A percentile compares a stretch with the other conserved stretches of the same genome.
These are phyloP conservation scores for Pangasianodon hypophthalmus DNA, from an alignment of 2,113 vertebrate genomes.

Conservation along the genomic window DNA sequence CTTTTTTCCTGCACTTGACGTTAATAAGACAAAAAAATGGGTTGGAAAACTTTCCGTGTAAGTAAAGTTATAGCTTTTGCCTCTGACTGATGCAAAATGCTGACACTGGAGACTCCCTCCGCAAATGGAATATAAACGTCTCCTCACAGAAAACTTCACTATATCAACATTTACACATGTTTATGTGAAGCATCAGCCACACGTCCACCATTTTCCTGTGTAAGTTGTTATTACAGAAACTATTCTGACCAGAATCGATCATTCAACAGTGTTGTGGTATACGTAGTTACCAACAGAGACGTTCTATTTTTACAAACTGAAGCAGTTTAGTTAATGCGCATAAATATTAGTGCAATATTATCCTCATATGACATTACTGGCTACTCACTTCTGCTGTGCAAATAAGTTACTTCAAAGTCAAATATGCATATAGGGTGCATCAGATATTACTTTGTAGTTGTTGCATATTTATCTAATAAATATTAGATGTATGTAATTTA, in stretches of 20 bases:
- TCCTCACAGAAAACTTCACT: background rate
- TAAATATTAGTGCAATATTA: too few relatives aligned
- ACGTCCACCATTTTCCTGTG: background rate
- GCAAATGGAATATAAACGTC: background rate
- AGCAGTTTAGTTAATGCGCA: too few relatives aligned
- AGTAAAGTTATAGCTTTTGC: background rate
- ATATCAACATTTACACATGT: background rate
- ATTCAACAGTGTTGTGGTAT: background rate
- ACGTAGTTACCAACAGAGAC: background rate
- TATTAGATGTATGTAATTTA: too few relatives aligned
- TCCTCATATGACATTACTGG: too few relatives aligned
- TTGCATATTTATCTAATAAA: too few relatives aligned
- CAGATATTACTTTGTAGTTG: too few relatives aligned
- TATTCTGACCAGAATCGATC: too few relatives aligned
- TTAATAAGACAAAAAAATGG: too few relatives aligned
- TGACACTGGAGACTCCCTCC: background rate
- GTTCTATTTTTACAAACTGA: too few relatives aligned
- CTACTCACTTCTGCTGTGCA: too few relatives aligned
- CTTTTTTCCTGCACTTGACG: background rate
- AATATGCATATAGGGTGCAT: too few relatives aligned
- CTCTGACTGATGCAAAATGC: background rate
- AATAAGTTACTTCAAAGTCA: too few relatives aligned
- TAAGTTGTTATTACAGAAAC: background rate
- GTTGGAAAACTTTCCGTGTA: background rate
- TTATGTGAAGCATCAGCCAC: background rate